These are phyloP conservation scores for Mallateleia sp. DNA, from an alignment of 2,888 invertebrate species.

Conservation along the genomic window DNA sequence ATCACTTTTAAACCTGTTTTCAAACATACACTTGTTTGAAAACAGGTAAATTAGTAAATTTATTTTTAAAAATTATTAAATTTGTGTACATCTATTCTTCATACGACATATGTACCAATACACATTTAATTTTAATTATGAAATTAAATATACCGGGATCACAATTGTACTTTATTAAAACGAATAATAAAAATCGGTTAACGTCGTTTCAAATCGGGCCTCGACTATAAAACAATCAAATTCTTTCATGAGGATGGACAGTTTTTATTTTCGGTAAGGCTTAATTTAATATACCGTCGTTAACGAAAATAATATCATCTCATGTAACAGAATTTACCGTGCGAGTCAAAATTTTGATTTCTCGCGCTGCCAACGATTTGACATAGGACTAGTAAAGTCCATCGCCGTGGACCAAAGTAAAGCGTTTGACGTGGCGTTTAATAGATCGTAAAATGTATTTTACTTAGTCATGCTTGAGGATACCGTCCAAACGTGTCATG, in stretches of 20 bases:
- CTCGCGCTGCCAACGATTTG: conserved; percentile 54
- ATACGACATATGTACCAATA: too few species aligned
- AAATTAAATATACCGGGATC: too few species aligned
- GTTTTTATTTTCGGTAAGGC: conserved; percentile 27
- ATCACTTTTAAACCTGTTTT: too few species aligned
- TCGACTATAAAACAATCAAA: conserved; percentile 5
- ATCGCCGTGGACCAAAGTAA: conserved; percentile 80
- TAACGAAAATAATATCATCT: conserved; percentile 58
- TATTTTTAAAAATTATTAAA: too few species aligned
- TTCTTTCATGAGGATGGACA: not conserved
- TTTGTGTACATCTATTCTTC: too few species aligned
- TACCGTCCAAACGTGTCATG: conserved; percentile 82
- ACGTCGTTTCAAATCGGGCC: not conserved
- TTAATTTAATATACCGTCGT: conserved; percentile 34
- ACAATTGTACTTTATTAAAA: too few species aligned
- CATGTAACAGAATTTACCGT: conserved; percentile 50
- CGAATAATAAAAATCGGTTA: too few species aligned
- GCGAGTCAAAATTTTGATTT: conserved; percentile 55
- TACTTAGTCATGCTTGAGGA: conserved; percentile 87
- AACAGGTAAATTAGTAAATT: too few species aligned
- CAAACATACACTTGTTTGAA: too few species aligned
- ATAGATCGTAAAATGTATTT: conserved; percentile 89
- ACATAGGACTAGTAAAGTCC: conserved; percentile 60
- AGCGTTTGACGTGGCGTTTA: conserved; percentile 88
- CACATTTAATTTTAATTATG: too few species aligned